phyloP scores from a whole-genome alignment of 1,140 invertebrate species.

The Leptonema lineaticorne region DNA sequence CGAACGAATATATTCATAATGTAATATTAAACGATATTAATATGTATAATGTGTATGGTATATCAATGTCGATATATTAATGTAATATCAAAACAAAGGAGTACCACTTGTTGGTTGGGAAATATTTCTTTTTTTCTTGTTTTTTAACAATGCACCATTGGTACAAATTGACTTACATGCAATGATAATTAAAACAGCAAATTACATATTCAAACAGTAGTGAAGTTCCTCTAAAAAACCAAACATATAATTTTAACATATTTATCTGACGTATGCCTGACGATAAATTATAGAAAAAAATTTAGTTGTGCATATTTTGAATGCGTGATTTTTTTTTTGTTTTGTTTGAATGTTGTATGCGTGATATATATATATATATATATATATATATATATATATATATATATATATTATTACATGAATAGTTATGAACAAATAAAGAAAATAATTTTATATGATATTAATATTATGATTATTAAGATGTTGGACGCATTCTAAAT shows the following conservation, averaged over 20 bases:
- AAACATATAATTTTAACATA: conserved; percentile 13
- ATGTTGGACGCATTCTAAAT: not conserved
- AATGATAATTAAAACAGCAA: not conserved
- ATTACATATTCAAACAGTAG: conserved; percentile 5
- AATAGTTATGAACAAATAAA: not conserved
- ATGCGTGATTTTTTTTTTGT: not conserved
- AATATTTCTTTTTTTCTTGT: too few relatives aligned
- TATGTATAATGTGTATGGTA: too few relatives aligned
- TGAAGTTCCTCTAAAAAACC: conserved; percentile 18
- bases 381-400: not conserved
- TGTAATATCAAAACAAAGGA: too few relatives aligned
- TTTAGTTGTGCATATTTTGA: not conserved
- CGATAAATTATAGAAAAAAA: not conserved
- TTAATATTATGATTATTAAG: not conserved
- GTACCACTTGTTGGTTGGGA: too few relatives aligned
- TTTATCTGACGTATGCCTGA: not conserved
- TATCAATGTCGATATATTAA: too few relatives aligned
- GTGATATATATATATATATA: not conserved
- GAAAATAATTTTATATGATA: not conserved
- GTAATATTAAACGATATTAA: too few relatives aligned
- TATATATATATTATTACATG: not conserved
- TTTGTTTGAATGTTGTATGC: not conserved
- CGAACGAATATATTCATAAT: too few relatives aligned
- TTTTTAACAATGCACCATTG: conserved; percentile 18
- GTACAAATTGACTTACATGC: conserved; percentile 18